Evolutionary conservation across 92 coral and sea anemone genomes (phyloP).

Genomic region (Porites evermanni): DNA sequence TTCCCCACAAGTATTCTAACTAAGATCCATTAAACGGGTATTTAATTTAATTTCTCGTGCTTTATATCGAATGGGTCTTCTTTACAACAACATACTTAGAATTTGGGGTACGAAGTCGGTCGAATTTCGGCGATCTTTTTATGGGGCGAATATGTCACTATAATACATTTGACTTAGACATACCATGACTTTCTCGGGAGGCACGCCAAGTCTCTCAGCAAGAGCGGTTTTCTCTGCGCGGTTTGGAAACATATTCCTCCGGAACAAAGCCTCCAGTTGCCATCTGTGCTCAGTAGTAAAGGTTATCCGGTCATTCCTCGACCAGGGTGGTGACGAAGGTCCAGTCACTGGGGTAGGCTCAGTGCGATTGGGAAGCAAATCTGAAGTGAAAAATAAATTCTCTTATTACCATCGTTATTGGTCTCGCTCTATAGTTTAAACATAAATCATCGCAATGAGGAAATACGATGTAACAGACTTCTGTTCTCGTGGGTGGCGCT

Average conservation of each 20-base stretch:
- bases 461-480: too few species aligned
- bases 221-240: conserved; percentile 5
- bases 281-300: conserved; percentile 3
- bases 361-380: neutral
- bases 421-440: neutral
- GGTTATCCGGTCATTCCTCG: neutral
- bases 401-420: neutral
- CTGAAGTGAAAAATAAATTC: neutral
- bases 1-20: too few species aligned
- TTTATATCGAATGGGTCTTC: too few species aligned
- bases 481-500: too few species aligned
- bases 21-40: too few species aligned
- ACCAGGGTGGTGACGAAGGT: neutral
- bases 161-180: neutral
- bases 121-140: neutral
- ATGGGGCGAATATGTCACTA: neutral
- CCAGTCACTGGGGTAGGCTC: neutral
- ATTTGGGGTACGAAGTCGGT: neutral
- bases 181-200: conserved; percentile 18
- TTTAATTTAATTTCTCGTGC: too few species aligned
- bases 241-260: neutral
- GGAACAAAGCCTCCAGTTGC: conserved; percentile 14
- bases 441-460: too few species aligned
- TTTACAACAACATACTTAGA: too few species aligned
- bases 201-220: neutral